These are phyloP conservation scores for Allophyes oxyacanthae DNA, from an alignment of 2,888 invertebrate species.

Conservation along the genomic window DNA sequence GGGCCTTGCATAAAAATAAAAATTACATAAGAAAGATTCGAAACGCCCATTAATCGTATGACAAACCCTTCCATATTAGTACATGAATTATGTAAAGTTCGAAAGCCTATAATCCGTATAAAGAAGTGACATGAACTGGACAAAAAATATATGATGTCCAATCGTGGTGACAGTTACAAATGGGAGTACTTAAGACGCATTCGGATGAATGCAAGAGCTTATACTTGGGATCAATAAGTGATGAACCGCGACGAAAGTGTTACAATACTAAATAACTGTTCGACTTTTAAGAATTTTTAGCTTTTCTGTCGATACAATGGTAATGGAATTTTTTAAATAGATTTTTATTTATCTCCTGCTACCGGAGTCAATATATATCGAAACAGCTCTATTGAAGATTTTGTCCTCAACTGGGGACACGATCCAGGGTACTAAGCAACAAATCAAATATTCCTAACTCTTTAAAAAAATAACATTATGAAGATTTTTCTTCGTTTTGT, in stretches of 20 bases:
- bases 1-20: conserved; percentile 46
- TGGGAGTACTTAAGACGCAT: conserved; percentile 48
- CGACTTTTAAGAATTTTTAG: background rate
- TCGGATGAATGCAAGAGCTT: conserved; percentile 41
- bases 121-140: conserved; percentile 47
- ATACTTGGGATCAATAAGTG: conserved; percentile 37
- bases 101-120: conserved; percentile 58
- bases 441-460: too few species aligned
- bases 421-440: too few species aligned
- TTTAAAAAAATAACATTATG: too few species aligned
- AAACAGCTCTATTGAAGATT: too few species aligned
- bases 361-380: too few species aligned
- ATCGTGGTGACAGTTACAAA: conserved; percentile 63
- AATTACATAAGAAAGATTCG: conserved; percentile 46
- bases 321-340: too few species aligned
- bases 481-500: too few species aligned
- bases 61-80: conserved; percentile 53
- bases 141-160: conserved; percentile 60
- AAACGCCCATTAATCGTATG: conserved; percentile 51
- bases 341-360: too few species aligned
- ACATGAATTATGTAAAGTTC: conserved; percentile 56
- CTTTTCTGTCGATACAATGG: conserved; percentile 1
- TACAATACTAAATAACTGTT: background rate
- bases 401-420: too few species aligned
- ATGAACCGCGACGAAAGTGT: conserved; percentile 10